Conservation (phyloP, 2,797 vertebrate genomes). For the Takifugu ocellatus region DNA sequence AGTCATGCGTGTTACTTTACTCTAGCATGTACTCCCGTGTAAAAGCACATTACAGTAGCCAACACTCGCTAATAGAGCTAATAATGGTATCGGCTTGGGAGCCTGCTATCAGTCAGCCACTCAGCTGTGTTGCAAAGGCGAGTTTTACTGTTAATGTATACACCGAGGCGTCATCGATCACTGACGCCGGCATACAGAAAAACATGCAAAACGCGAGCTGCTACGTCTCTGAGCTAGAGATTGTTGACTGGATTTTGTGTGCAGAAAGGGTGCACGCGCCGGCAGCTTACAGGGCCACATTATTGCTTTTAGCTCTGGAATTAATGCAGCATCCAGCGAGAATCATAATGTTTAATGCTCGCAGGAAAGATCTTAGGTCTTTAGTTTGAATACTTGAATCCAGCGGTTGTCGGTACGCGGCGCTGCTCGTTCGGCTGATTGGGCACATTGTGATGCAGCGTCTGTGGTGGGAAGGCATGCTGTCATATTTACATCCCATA, state of each 20-base stretch:
- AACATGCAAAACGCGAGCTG: conserved; percentile 40
- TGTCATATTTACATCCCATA: too few relatives aligned
- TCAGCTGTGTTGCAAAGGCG: conserved; percentile 42
- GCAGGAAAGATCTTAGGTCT: too few relatives aligned
- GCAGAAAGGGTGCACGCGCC: conserved; percentile 44
- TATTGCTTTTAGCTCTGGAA: too few relatives aligned
- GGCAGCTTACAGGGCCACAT: neutral
- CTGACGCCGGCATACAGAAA: conserved; percentile 25
- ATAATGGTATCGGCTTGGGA: conserved; percentile 52
- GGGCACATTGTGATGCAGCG: conserved; percentile 8
- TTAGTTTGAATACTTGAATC: too few relatives aligned
- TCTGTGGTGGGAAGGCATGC: neutral
- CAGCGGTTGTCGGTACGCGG: conserved; percentile 5
- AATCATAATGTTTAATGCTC: too few relatives aligned
- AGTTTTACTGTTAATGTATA: conserved; percentile 42
- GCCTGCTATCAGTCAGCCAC: conserved; percentile 57
- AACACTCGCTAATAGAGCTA: conserved; percentile 42
- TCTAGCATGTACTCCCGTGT: conserved; percentile 38
- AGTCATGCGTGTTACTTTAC: conserved; percentile 37
- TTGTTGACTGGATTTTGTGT: conserved; percentile 57
- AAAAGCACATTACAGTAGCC: conserved; percentile 49
- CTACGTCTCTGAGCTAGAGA: conserved; percentile 27
- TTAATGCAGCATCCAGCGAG: too few relatives aligned
- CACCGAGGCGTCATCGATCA: conserved; percentile 54
- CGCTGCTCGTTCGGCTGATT: conserved; percentile 14